Evolutionary conservation across 2,888 invertebrate genomes (phyloP), one percentile per base, ranked within the genome.

Genomic region (Ormia ochracea): DNA sequence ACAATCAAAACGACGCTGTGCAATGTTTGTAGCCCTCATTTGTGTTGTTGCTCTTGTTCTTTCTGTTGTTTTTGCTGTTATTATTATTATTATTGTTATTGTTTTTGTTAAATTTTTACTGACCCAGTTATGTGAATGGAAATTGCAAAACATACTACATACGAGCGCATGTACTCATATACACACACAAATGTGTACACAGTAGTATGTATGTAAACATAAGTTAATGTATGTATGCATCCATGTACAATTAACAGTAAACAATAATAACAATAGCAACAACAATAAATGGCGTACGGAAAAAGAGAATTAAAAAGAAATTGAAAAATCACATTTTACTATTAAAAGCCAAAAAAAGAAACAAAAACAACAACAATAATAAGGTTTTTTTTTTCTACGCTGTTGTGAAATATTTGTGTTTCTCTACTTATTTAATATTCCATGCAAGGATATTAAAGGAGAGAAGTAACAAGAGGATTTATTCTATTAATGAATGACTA

Each of bases 101-200:
- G 41, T 66, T 69, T 17, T 58, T 65, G 38, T 28, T 63, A 23
- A 61, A 48, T 68, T 80, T 63, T 56, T 68, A 76, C 76, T 80
- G 80, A 80, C 80, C 80, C 63, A 80, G 72, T 80, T 80, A 56
- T 78, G 58, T 75, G 75, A 72, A 58, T 80, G 79, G 75, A 80
- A 80, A 80, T 72, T 75, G 65, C 65, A 65, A 70, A 70, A 52
- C 63, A 69, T 33, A 38, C 9, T 17, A 56, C 56, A 73, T 4
- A 59, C 17, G 52, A 17, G 28, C 17, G 19, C 43, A 56, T 26
- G 48, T 26, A 45, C 1, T 3, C 1, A 2, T 14, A 43, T 28
- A 61, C 41, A 31, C n/a, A 70, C 12, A 23, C 14, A n/a, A n/a
- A n/a, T n/a, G n/a, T n/a, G n/a, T n/a, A n/a, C n/a, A n/a, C n/a